Evolutionary conservation across 2,888 invertebrate species (phyloP), one percentile per base, ranked within the genome.

Genomic region (Pandemis corylana): DNA sequence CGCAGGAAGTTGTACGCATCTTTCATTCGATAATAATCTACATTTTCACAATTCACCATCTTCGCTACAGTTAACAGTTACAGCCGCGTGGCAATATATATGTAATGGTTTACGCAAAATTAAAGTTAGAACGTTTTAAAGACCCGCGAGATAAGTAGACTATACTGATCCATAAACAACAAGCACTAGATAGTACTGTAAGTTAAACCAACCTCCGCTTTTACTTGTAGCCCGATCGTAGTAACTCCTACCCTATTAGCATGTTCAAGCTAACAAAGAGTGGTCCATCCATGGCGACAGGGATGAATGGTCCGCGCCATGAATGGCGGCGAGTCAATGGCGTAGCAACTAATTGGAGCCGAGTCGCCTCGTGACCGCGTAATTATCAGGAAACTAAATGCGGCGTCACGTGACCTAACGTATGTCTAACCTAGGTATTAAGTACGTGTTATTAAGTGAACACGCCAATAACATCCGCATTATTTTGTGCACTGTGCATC

Each of bases 221-320:
- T n/a, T 15, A 15, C 53, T 44, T n/a, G n/a, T 5, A 15, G 12
- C 12, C 12, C 20, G 56, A 20, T 15, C 28, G 59, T 49, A 42
- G 56, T 65, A 61, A 67, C 62, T 46, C 46, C 13, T 73, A 59
- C 72, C 62, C 69, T 72, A 76, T 77, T 77, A 77, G 68, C 77
- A 76, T 20, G 51, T 56, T 51, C 20, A 61, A 75, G 68, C 75
- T 71, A 77, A 76, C 65, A 64, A 69, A 64, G 67, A 13, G 44
- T 20, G 59, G 53, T 77, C 76, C 28, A 36, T 36, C 78, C 79
- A 20, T 81, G 68, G 64, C 71, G 85, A 84, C 83, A 80, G 81
- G 83, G 83, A 87, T 91, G 90, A 90, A 90, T 89, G 90, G 83
- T 83, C 79, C 79, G 76, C 44, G 46, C 77, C 73, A 74, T 76